These are phyloP conservation scores for Nycticryphes semicollaris DNA, from an alignment of 2,113 vertebrate genomes.

Conservation along the genomic window DNA sequence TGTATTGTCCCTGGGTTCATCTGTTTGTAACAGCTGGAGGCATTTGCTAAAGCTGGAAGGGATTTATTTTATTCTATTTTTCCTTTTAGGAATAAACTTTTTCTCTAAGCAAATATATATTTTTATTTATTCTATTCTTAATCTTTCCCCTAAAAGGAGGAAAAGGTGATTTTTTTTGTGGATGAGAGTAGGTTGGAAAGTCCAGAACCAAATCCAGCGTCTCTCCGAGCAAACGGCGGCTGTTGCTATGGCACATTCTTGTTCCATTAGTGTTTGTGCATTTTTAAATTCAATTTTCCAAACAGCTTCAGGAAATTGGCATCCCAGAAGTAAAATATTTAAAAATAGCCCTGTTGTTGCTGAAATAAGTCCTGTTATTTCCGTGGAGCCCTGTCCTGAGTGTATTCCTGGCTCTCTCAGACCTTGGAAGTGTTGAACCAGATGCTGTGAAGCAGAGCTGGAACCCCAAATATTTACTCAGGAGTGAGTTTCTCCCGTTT, in stretches of 20 bases:
- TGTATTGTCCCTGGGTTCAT: not conserved
- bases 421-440: not conserved
- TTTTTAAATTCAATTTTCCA: not conserved
- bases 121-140: not conserved
- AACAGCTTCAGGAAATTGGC: conserved; percentile 13
- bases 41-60: not conserved
- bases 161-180: not conserved
- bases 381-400: not conserved
- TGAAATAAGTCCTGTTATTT: not conserved
- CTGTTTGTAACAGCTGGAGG: not conserved
- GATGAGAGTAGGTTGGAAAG: not conserved
- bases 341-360: not conserved
- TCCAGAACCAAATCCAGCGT: not conserved
- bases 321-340: not conserved
- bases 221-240: not conserved
- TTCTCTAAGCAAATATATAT: not conserved
- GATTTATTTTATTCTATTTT: not conserved
- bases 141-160: not conserved
- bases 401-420: not conserved
- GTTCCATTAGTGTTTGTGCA: not conserved
- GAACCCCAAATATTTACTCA: not conserved
- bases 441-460: not conserved
- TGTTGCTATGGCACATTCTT: not conserved
- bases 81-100: not conserved
- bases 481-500: not conserved